Percentiles rank a stretch among this genome's conserved stretches.
Conservation (phyloP, 2,113 vertebrate species). For the Bubo blakistoni region DNA sequence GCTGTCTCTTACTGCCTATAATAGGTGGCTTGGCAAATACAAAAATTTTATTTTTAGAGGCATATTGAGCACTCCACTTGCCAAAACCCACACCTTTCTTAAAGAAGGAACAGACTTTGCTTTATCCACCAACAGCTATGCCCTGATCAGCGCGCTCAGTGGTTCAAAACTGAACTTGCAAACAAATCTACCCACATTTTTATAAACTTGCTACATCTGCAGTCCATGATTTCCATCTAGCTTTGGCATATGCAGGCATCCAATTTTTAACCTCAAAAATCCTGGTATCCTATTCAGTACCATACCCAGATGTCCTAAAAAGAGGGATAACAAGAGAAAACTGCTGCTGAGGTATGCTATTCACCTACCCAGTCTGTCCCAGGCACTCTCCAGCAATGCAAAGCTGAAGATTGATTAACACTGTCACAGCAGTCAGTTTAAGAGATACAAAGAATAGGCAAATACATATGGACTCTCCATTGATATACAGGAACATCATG, state of each 20-base stretch:
- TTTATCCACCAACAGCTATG: background rate
- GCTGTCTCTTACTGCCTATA: background rate
- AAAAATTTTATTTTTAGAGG: background rate
- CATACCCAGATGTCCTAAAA: background rate
- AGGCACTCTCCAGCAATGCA: background rate
- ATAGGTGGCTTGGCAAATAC: background rate
- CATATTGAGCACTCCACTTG: background rate
- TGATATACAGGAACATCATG: background rate
- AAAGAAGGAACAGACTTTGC: background rate
- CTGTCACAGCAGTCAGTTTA: rapidly evolving
- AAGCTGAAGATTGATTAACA: background rate
- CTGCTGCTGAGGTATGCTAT: background rate
- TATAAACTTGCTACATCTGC: background rate
- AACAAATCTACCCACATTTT: background rate
- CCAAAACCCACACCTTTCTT: background rate
- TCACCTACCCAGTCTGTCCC: background rate
- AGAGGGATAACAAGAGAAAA: background rate
- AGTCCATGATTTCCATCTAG: background rate
- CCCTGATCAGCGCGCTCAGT: background rate
- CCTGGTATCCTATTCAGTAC: background rate
- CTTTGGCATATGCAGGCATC: background rate
- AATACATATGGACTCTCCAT: background rate
- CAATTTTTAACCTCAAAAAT: background rate
- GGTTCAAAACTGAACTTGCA: background rate
- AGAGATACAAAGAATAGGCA: background rate